phyloP scores from a whole-genome alignment of 2,888 invertebrate genomes.

The Penaeus monodon region DNA sequence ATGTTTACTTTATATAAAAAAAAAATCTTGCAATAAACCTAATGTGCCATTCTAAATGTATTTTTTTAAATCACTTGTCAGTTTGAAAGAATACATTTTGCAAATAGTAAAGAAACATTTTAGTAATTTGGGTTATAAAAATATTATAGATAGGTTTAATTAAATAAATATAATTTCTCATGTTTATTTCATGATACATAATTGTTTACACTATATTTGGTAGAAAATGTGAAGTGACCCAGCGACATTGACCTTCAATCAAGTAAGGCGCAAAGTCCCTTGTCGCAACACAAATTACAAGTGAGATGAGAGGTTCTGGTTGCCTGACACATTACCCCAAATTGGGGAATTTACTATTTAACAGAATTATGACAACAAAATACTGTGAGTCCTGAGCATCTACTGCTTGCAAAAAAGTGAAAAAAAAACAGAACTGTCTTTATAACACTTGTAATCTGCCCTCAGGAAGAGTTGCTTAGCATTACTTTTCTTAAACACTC shows the following conservation, averaged over 20 bases:
- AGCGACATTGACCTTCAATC: conserved; percentile 49
- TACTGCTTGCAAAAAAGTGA: conserved; percentile 12
- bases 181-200: conserved; percentile 63
- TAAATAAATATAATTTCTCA: conserved; percentile 32
- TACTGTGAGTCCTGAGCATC: neutral
- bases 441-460: conserved; percentile 60
- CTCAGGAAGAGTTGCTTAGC: conserved; percentile 46
- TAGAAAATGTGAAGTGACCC: conserved; percentile 62
- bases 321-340: conserved; percentile 9
- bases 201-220: conserved; percentile 64
- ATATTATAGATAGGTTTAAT: neutral
- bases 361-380: conserved; percentile 1
- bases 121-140: too few species aligned
- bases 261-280: conserved; percentile 54
- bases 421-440: conserved; percentile 41
- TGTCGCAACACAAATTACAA: conserved; percentile 61
- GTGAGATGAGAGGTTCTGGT: conserved; percentile 44
- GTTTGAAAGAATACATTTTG: too few species aligned
- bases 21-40: too few species aligned
- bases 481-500: conserved; percentile 17
- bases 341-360: conserved; percentile 22
- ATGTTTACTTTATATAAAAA: too few species aligned
- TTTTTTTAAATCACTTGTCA: too few species aligned
- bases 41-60: too few species aligned
- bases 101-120: neutral